Conservation (phyloP, 2,888 invertebrate genomes). For the Polymixis flavicincta region DNA sequence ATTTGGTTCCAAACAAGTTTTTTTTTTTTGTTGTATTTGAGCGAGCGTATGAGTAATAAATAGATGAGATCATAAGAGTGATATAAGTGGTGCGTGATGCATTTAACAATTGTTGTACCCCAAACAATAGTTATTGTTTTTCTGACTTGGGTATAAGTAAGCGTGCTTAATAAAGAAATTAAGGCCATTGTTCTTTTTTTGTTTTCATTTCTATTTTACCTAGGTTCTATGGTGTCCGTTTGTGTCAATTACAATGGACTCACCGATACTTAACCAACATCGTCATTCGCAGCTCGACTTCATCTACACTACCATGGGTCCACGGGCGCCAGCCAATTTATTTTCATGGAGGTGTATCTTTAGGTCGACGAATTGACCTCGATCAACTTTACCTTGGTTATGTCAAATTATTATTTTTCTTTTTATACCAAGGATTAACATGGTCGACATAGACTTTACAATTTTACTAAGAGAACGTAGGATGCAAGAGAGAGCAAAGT, state of each 20-base stretch:
- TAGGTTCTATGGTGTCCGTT: too few relatives aligned
- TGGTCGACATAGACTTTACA: too few relatives aligned
- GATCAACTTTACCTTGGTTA: too few relatives aligned
- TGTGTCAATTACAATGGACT: neutral
- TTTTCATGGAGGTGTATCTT: too few relatives aligned
- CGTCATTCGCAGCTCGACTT: neutral
- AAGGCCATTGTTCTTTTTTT: neutral
- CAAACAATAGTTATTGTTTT: constrained; percentile 42
- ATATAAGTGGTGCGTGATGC: neutral
- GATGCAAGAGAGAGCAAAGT: too few relatives aligned
- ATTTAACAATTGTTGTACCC: constrained; percentile 44
- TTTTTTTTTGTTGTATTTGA: constrained; percentile 4
- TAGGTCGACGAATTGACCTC: too few relatives aligned
- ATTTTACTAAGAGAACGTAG: too few relatives aligned
- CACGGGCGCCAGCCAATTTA: too few relatives aligned
- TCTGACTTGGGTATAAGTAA: constrained; percentile 4
- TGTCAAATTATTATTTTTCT: too few relatives aligned
- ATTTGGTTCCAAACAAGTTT: neutral
- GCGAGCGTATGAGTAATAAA: constrained; percentile 9
- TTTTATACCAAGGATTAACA: too few relatives aligned
- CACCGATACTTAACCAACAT: neutral
- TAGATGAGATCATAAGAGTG: constrained; percentile 13
- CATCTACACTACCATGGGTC: too few relatives aligned
- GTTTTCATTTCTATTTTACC: neutral
- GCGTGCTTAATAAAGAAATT: constrained; percentile 31